phyloP scores from a whole-genome alignment of 2,797 vertebrate species.

The Setipinna tenuifilis region DNA sequence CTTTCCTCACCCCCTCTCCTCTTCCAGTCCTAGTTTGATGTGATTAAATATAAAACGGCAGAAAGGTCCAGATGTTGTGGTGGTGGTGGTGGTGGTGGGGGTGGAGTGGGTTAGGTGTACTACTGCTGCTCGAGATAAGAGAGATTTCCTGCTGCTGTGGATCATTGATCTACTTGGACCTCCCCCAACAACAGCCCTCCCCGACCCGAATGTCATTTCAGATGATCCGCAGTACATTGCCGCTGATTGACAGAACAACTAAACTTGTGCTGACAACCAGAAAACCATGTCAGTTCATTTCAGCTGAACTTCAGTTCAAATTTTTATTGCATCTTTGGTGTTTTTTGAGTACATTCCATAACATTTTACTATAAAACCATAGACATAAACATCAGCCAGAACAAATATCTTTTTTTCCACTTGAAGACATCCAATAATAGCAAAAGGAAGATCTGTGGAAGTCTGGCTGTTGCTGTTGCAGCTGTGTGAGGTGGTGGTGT shows the following conservation, averaged over 20 bases:
- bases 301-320: neutral
- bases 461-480: neutral
- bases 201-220: neutral
- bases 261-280: neutral
- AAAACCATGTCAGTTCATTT: neutral
- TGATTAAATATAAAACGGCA: conserved; percentile 66
- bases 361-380: neutral
- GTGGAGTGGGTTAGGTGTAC: conserved; percentile 36
- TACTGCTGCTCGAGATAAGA: conserved; percentile 38
- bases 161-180: conserved; percentile 52
- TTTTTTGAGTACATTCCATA: neutral
- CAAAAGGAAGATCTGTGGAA: neutral
- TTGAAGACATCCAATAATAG: neutral
- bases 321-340: neutral
- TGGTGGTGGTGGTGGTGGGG: conserved; percentile 26
- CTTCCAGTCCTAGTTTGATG: conserved; percentile 50
- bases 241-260: neutral
- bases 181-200: neutral
- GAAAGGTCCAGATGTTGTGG: conserved; percentile 64
- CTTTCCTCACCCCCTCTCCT: conserved; percentile 35
- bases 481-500: neutral
- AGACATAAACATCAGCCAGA: neutral
- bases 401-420: neutral
- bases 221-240: conserved; percentile 28
- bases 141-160: conserved; percentile 46